phyloP scores from a whole-genome alignment of 1,140 invertebrate genomes.

The Brachionus paranguensis region DNA sequence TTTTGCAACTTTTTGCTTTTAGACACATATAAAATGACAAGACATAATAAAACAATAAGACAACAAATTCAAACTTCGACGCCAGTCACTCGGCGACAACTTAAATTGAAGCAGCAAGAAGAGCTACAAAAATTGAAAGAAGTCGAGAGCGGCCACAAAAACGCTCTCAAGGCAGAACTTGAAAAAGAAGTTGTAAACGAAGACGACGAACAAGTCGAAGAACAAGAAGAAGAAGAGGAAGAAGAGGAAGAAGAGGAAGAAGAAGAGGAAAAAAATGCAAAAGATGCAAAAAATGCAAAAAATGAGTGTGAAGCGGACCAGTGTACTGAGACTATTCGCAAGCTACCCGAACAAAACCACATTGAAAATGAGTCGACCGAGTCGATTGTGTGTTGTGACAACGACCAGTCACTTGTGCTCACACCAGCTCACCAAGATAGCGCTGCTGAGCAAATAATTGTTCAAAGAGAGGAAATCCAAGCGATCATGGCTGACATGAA shows the following conservation, averaged over 20 bases:
- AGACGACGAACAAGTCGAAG: too few species aligned
- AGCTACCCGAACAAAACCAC: neutral
- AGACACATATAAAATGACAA: constrained; percentile 21
- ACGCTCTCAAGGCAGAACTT: too few species aligned
- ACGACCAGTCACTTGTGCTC: neutral
- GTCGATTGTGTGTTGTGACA: neutral
- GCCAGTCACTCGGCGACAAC: constrained; percentile 19
- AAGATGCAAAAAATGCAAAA: neutral
- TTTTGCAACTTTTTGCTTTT: neutral
- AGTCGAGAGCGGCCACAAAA: neutral
- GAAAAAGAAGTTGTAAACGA: too few species aligned
- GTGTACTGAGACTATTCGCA: neutral
- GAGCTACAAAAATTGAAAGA: neutral
- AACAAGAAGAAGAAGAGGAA: too few species aligned
- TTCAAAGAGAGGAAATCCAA: constrained; percentile 26
- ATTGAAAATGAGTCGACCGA: neutral
- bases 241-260: too few species aligned
- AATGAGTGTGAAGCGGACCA: neutral
- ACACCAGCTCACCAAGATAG: neutral
- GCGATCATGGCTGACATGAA: neutral
- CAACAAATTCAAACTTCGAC: constrained; percentile 1
- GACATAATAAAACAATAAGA: neutral
- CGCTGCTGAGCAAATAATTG: neutral
- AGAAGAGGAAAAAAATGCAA: too few species aligned
- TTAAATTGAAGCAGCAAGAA: constrained; percentile 34